phyloP scores from a whole-genome alignment of 1,140 invertebrate genomes.

The Drosophila asahinai region DNA sequence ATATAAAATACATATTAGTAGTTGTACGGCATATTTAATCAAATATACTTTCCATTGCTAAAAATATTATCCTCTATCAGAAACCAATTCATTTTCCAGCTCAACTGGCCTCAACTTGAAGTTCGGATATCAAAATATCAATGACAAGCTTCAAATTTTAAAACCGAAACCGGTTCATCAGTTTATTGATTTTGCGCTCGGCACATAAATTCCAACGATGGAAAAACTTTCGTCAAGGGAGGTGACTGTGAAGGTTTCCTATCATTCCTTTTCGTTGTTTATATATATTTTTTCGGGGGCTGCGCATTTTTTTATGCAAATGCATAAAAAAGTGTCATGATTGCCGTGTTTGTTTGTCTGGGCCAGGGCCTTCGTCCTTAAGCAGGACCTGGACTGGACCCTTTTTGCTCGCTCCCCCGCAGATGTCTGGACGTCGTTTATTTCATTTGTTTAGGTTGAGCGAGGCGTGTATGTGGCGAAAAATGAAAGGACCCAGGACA shows the following conservation, averaged over 20 bases:
- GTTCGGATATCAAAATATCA: conserved; percentile 5
- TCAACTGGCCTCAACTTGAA: conserved; percentile 5
- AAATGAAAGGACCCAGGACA: conserved; percentile 39
- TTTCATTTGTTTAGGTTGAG: conserved; percentile 57
- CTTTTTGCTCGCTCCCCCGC: conserved; percentile 26
- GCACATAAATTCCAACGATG: conserved; percentile 66
- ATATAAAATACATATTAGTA: not conserved
- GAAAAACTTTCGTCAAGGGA: conserved; percentile 51
- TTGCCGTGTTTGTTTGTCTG: conserved; percentile 77
- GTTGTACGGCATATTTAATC: not conserved
- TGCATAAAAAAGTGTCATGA: conserved; percentile 81
- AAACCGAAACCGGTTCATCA: conserved; percentile 55
- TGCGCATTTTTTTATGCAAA: conserved; percentile 71
- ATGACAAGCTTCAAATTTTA: conserved; percentile 8
- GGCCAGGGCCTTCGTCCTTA: conserved; percentile 35
- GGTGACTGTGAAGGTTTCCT: conserved; percentile 15
- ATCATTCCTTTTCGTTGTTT: not conserved
- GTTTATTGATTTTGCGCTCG: conserved; percentile 76
- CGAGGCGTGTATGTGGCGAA: conserved; percentile 28
- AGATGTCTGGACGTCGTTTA: conserved; percentile 55
- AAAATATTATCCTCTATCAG: conserved; percentile 5
- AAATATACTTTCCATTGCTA: not conserved
- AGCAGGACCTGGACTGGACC: conserved; percentile 35
- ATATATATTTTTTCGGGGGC: conserved; percentile 21
- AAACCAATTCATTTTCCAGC: not conserved